Percentiles rank a stretch among this genome's conserved stretches.
Conservation (phyloP, 2,888 invertebrate species). For the Callinectes sapidus region DNA sequence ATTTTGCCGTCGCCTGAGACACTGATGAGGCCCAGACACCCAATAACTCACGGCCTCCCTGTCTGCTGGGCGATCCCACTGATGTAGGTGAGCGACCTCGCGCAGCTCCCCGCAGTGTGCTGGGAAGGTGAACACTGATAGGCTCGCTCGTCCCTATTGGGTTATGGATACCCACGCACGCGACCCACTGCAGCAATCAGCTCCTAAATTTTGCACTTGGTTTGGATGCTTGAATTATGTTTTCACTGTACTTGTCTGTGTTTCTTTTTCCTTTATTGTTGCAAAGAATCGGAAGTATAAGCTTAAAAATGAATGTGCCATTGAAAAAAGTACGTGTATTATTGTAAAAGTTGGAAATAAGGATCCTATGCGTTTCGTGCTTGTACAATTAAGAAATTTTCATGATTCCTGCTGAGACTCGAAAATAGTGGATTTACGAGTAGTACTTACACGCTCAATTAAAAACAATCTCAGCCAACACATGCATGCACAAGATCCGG, state of each 20-base stretch:
- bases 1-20: conserved; percentile 28
- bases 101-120: not conserved
- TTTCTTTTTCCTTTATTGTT: not conserved
- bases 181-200: not conserved
- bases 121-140: not conserved
- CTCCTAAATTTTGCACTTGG: not conserved
- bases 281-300: not conserved
- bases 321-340: too few relatives aligned
- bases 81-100: conserved; percentile 29
- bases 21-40: conserved; percentile 37
- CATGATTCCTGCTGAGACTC: not conserved
- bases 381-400: too few relatives aligned
- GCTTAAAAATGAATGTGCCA: not conserved
- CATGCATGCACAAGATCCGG: not conserved
- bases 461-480: not conserved
- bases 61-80: not conserved
- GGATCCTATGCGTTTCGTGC: too few relatives aligned
- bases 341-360: too few relatives aligned
- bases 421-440: not conserved
- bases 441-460: not conserved
- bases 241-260: not conserved
- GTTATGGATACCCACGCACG: not conserved
- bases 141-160: not conserved
- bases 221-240: not conserved
- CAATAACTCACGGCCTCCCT: conserved; percentile 33